Percentiles rank a stretch among this genome's conserved stretches.
These are phyloP conservation scores for Cuniculus paca DNA, from an alignment of 2,797 vertebrate genomes.

Conservation along the genomic window DNA sequence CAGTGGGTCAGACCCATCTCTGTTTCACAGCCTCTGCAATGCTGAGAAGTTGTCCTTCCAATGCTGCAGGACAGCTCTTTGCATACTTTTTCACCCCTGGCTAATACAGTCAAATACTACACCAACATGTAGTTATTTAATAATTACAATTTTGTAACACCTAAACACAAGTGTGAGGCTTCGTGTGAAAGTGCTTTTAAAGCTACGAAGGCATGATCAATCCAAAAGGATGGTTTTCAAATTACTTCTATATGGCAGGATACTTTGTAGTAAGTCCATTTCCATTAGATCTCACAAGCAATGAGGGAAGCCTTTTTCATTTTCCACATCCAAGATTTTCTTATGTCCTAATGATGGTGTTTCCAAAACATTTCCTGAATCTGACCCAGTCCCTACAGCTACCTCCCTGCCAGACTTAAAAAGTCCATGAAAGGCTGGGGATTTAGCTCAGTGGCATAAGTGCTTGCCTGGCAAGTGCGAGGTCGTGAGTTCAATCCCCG, in stretches of 20 bases:
- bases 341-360: background rate
- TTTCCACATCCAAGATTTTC: slow-evolving; percentile 18
- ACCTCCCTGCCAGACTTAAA: slow-evolving; percentile 14
- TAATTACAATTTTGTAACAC: slow-evolving; percentile 26
- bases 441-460: no score
- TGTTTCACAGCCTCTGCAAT: background rate
- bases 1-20: background rate
- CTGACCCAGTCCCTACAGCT: background rate
- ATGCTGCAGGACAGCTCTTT: background rate
- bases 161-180: background rate
- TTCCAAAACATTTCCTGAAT: slow-evolving; percentile 50
- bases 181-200: background rate
- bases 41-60: background rate
- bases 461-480: no score
- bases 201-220: background rate
- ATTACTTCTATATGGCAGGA: background rate
- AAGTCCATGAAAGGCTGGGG: background rate
- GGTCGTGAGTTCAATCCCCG: no score
- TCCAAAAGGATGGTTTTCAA: slow-evolving; percentile 39
- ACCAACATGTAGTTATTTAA: slow-evolving; percentile 42
- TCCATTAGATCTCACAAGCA: background rate
- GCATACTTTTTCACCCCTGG: slow-evolving; percentile 24
- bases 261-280: background rate
- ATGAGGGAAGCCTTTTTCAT: slow-evolving; percentile 7
- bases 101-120: slow-evolving; percentile 20